These are phyloP conservation scores for Drosophila ohnishii DNA, from an alignment of 1,140 invertebrate species.

Conservation along the genomic window DNA sequence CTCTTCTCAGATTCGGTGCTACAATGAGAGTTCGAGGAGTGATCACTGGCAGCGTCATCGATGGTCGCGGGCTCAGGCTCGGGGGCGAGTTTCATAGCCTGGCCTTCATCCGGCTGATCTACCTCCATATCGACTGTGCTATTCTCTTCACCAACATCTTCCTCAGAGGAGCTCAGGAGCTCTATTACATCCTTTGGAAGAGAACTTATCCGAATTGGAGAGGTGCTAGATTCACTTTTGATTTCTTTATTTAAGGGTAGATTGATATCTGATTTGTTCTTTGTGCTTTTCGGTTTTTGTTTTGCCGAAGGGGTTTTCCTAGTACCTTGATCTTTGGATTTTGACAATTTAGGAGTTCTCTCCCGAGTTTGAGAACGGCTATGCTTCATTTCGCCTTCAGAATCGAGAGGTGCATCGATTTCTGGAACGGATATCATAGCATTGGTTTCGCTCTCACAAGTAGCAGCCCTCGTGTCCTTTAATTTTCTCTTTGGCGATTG, in stretches of 20 bases:
- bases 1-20: conserved; percentile 35
- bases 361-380: not conserved
- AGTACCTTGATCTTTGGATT: not conserved
- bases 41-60: conserved; percentile 27
- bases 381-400: not conserved
- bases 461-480: not conserved
- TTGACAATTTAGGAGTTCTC: not conserved
- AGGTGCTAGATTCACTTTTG: conserved; percentile 1
- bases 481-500: not conserved
- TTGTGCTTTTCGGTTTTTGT: not conserved
- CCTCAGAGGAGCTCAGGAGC: conserved; percentile 52
- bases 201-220: not conserved
- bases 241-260: not conserved
- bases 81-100: not conserved
- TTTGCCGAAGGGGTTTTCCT: not conserved
- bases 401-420: not conserved
- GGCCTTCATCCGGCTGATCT: not conserved
- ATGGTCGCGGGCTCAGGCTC: not conserved
- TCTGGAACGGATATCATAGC: not conserved
- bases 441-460: not conserved
- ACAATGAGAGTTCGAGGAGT: conserved; percentile 26
- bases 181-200: conserved; percentile 25
- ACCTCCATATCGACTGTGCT: conserved; percentile 23
- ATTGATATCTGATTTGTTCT: not conserved
- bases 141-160: conserved; percentile 1